Base-by-base conservation (phyloP, 2,113 vertebrate genomes). In the Brachionichthys hirsutus region DNA sequence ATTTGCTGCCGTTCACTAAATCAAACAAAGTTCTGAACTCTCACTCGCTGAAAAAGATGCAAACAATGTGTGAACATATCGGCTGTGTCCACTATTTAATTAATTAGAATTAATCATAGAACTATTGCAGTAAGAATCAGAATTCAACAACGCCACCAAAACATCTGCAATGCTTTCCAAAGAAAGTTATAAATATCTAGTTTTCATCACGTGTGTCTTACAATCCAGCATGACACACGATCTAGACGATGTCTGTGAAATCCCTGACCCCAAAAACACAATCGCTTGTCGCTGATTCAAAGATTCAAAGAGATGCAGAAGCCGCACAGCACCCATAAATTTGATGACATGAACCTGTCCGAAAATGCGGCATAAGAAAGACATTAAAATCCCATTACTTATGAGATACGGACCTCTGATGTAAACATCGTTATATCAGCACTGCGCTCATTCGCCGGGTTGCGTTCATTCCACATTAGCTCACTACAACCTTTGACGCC, bases 371-470 rank as follows among this genome's bases (percentile, higher is more conserved):
- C 54, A 50, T 43, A 17, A 48, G 40, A 44, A 41, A 73, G 42
- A 52, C 35, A 7, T 43, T 35, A 54, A 65, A 73, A 54, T 42
- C n/a, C 17, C 46, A 30, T 48, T 78, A 30, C 75, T 79, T 64
- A 70, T 45, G 56, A 69, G 48, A 80, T 57, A n/a, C 44, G 68
- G 56, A 73, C 52, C 57, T 67, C 20, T 63, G 78, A 35, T 65
- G 47, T 64, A 80, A 73, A 67, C 72, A 64, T 69, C 6, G 14
- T 36, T 54, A 60, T 56, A 59, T 60, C 41, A 52, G 34, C 3
- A 47, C 73, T 74, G 56, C 70, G 66, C 60, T 70, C 68, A 79
- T 72, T 63, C 66, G 67, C 43, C 66, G 51, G 57, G 72, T 79
- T 80, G 51, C 66, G 17, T 74, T 68, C 59, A 56, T 68, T 75